These are phyloP conservation scores for Lytechinus variegatus DNA, from an alignment of 35 echinoderm and acorn worm genomes.

Conservation along the genomic window DNA sequence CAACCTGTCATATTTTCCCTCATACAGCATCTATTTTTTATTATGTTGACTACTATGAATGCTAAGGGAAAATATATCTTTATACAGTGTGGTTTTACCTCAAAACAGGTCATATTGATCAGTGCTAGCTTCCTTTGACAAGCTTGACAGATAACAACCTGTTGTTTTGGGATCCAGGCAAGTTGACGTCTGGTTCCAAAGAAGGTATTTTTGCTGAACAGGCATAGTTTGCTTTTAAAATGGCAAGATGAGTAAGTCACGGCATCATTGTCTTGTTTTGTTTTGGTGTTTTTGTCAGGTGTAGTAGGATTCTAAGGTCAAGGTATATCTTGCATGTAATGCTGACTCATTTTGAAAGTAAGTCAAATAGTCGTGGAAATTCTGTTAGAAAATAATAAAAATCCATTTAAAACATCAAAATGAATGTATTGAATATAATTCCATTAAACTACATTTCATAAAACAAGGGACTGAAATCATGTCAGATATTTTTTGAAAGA, in stretches of 20 bases:
- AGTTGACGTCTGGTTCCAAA: not conserved
- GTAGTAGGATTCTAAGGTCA: not conserved
- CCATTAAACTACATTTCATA: not conserved
- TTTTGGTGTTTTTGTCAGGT: not conserved
- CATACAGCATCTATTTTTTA: not conserved
- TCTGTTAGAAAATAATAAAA: not conserved
- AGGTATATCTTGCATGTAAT: not conserved
- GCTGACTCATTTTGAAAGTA: not conserved
- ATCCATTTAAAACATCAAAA: not conserved
- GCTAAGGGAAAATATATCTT: not conserved
- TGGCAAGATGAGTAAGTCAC: not conserved
- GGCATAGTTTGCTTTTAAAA: not conserved
- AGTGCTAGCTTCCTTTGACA: not conserved
- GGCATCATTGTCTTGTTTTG: not conserved
- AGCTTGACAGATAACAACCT: not conserved
- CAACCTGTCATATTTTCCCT: slow-evolving; percentile 10
- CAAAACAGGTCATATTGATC: not conserved
- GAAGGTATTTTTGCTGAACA: slow-evolving; percentile 2
- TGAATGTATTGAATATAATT: too few relatives aligned
- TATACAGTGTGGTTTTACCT: not conserved
- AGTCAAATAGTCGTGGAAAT: not conserved
- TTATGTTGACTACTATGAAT: not conserved
- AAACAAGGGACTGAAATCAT: not conserved
- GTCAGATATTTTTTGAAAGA: too few relatives aligned
- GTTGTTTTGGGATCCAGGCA: not conserved